Evolutionary conservation across 2,888 invertebrate species (phyloP), one percentile per base, ranked within the genome.

Genomic region (Hyles lineata): DNA sequence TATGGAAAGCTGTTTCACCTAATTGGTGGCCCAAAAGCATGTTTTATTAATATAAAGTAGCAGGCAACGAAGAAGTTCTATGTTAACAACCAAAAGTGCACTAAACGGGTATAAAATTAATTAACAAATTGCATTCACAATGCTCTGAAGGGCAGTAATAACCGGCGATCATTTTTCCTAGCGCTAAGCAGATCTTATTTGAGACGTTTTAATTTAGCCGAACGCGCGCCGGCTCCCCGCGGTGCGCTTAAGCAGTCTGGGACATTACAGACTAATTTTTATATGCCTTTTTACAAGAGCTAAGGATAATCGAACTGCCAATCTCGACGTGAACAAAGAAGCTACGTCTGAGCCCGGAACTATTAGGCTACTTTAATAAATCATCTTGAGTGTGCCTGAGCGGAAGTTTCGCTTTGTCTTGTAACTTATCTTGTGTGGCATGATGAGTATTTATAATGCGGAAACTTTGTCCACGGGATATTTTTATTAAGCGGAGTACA

Each of bases 271-370:
- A 88, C 91, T 88, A 92, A 92, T 92, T 93, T 91, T 93, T 93
- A 90, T 90, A 85, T 86, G 85, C 87, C 89, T 87, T 92, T 93
- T 92, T 92, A 85, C 85, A 84, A 83, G 86, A 88, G 88, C 83
- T 79, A 79, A 81, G 89, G 90, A 92, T 93, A 93, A 94, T 93
- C 92, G 93, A 94, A 91, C 90, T 93, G 94, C 92, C 94, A 93
- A 93, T 93, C 93, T 89, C 79, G 85, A 82, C 83, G 77, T 76
- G 89, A 88, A 91, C 90, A 92, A 92, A 90, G 89, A 82, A 85
- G 81, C 83, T 77, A 76, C 78, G 78, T 79, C 79, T 81, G 79
- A 81, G 80, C 76, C n/a, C 77, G 80, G 79, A 88, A 88, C 89
- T 89, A 89, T 86, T 67, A 85, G 81, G 83, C 80, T 88, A 86